Base-by-base conservation (phyloP, 2,888 invertebrate genomes). In the Abrostola triplasia region DNA sequence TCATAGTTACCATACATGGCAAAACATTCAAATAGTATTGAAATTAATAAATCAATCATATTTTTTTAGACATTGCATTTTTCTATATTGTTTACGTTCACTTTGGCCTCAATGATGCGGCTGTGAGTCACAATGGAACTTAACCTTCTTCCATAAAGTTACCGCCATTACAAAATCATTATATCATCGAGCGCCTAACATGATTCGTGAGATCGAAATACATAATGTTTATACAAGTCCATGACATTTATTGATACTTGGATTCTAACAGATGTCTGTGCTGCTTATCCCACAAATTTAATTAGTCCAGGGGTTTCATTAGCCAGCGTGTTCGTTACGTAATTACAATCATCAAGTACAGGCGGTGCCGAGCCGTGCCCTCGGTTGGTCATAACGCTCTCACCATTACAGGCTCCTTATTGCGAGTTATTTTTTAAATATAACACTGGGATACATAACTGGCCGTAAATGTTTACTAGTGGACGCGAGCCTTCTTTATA, bases 311-410 rank as follows among this genome's bases (percentile, higher is more conserved):
- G 74, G 81, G 82, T 85, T 88, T 90, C 83, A 86, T 88, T 89
- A 87, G 82, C 75, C 73, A 58, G 73, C 63, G 77, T 74, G 81
- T 74, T 75, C 77, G 81, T 84, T 81, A 72, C 84, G 83, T 87
- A 88, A 90, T 88, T 86, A 82, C 82, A 78, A 82, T 87, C 88
- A 85, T 90, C 87, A 88, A 81, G 65, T 73, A 77, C 90, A 91
- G 83, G 80, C 85, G 89, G 85, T 80, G 84, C 85, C 88, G 85
- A 80, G 84, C 80, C 72, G 41, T 47, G 57, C 38, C 64, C 12
- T 54, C 54, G 35, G 60, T 61, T 61, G 62, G 53, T 52, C 58
- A 64, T 47, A 65, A 55, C 55, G 49, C 54, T 53, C 56, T 74
- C 52, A 53, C 52, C 54, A 57, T 54, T 51, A 48, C 63, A 38